A percentile compares a stretch with the other conserved stretches of the same genome.
Evolutionary conservation across 2,113 vertebrate genomes (phyloP).

Genomic region (Hiodon tergisus): DNA sequence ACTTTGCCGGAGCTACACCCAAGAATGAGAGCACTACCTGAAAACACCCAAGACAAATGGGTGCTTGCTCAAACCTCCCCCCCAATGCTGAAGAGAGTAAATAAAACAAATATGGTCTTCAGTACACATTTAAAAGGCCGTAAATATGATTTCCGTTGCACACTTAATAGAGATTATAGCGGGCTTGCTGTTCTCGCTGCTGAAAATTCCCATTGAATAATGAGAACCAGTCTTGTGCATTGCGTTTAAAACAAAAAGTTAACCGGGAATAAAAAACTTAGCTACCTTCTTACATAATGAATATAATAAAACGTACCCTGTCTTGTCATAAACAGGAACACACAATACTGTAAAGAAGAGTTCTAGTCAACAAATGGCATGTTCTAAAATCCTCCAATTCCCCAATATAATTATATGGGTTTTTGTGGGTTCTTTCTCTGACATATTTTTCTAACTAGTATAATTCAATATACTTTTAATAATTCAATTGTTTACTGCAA

Average conservation of each 20-base stretch:
- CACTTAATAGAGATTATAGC: neutral
- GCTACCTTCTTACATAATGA: conserved; percentile 55
- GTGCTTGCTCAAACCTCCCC: too few relatives aligned
- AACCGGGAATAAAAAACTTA: conserved; percentile 26
- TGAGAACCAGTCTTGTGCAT: neutral
- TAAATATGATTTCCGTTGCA: neutral
- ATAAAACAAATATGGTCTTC: neutral
- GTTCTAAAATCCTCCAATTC: neutral
- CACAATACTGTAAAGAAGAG: conserved; percentile 25
- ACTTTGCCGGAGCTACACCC: conserved; percentile 38
- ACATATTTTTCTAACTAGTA: neutral
- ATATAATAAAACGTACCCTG: conserved; percentile 43
- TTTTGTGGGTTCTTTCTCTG: neutral
- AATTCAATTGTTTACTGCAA: too few relatives aligned
- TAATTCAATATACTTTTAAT: too few relatives aligned
- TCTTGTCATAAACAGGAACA: conserved; percentile 46
- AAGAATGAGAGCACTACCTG: conserved; percentile 30
- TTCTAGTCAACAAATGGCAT: neutral
- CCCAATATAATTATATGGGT: neutral
- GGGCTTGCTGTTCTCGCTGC: neutral
- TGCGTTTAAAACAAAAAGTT: neutral
- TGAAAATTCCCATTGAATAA: conserved; percentile 1
- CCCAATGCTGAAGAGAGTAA: neutral
- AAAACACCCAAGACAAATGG: conserved; percentile 16
- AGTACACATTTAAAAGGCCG: neutral